These are phyloP conservation scores for Cryptotis parvus DNA, from an alignment of 2,113 vertebrate species.

Conservation along the genomic window DNA sequence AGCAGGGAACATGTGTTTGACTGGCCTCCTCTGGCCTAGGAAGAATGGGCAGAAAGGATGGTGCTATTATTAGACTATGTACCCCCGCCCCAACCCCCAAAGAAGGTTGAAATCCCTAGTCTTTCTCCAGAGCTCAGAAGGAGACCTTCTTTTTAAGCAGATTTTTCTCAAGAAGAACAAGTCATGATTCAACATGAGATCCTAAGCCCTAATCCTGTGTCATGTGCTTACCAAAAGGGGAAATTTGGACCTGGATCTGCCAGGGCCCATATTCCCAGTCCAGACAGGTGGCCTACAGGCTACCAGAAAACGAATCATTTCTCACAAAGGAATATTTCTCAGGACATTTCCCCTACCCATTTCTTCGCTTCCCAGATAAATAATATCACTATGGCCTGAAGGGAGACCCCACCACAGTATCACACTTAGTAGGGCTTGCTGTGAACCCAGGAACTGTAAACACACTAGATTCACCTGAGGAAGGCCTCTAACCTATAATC, in stretches of 20 bases:
- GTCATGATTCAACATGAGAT: neutral
- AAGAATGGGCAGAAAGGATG: neutral
- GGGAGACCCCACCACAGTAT: neutral
- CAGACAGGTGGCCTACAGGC: neutral
- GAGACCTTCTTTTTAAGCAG: neutral
- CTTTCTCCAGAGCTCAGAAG: neutral
- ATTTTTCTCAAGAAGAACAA: too few species aligned
- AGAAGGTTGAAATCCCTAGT: neutral
- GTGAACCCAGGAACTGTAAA: neutral
- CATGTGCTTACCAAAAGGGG: neutral
- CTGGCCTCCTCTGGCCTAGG: neutral
- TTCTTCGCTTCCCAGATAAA: neutral
- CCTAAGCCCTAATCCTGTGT: neutral
- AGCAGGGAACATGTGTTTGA: neutral
- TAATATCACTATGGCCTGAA: neutral
- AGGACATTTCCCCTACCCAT: neutral
- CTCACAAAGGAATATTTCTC: constrained; percentile 32
- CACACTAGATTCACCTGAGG: neutral
- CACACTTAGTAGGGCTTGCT: neutral
- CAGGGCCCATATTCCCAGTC: too few species aligned
- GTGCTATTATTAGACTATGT: neutral
- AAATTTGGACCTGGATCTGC: neutral
- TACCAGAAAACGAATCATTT: neutral
- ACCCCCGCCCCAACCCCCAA: neutral
- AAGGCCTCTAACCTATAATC: neutral